phyloP scores from a whole-genome alignment of 2,888 invertebrate species.

The Tubulanus polymorphus region DNA sequence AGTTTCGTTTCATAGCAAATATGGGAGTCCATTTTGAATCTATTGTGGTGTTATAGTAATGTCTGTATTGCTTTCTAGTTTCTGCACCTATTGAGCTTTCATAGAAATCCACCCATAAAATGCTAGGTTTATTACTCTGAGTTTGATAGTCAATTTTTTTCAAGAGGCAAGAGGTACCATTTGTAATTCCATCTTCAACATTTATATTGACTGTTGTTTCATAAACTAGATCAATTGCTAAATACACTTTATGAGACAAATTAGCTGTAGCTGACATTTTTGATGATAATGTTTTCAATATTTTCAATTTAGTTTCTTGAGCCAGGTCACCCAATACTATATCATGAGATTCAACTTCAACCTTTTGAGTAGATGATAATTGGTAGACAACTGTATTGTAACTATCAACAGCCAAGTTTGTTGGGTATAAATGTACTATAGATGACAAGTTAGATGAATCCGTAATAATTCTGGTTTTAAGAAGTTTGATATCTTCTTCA shows the following conservation, averaged over 20 bases:
- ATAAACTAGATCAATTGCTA: background rate
- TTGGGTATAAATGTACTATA: background rate
- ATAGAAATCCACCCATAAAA: background rate
- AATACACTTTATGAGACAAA: background rate
- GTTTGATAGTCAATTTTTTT: constrained; percentile 16
- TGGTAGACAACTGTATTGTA: background rate
- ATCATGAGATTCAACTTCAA: constrained; percentile 17
- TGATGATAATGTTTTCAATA: constrained; percentile 15
- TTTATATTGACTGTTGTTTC: constrained; percentile 13
- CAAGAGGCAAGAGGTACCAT: constrained; percentile 22
- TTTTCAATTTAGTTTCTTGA: constrained; percentile 8
- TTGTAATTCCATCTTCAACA: constrained; percentile 23
- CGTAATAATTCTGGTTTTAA: constrained; percentile 13
- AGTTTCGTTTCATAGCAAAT: constrained; percentile 13
- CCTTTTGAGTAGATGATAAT: background rate
- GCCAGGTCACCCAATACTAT: constrained; percentile 16
- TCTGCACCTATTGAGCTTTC: background rate
- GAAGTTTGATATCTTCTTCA: constrained; percentile 16
- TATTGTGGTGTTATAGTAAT: background rate
- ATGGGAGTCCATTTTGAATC: constrained; percentile 19
- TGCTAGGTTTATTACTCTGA: background rate
- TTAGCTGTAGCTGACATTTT: constrained; percentile 7
- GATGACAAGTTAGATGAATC: no score
- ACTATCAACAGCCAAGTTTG: background rate
- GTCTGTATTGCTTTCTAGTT: background rate